phyloP scores from a whole-genome alignment of 2,113 vertebrate genomes.

The Amblyopsis rosae region DNA sequence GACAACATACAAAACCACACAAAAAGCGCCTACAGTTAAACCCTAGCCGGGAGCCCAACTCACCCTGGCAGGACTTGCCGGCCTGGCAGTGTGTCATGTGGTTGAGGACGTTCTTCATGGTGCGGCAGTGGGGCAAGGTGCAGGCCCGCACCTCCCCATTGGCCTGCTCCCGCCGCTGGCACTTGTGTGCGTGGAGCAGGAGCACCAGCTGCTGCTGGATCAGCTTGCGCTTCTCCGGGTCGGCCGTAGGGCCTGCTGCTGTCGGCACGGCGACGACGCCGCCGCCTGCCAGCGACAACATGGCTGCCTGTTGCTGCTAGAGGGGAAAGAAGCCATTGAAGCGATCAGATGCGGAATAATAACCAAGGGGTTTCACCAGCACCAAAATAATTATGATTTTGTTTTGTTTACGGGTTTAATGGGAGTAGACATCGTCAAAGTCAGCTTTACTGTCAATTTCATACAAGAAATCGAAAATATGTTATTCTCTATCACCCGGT shows the following conservation, averaged over 20 bases:
- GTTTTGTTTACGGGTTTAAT: no score
- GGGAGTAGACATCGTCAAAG: no score
- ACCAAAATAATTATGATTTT: no score
- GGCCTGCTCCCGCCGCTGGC: slow-evolving; percentile 95
- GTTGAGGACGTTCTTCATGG: slow-evolving; percentile 99
- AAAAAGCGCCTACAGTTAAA: no score
- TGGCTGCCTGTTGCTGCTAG: slow-evolving; percentile 84
- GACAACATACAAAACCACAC: no score
- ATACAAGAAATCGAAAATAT: no score
- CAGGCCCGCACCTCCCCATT: slow-evolving; percentile 95
- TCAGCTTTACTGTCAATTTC: no score
- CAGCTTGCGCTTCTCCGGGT: slow-evolving; percentile 97
- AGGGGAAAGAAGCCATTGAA: slow-evolving; percentile 36
- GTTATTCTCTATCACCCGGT: no score
- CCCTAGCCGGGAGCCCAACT: slow-evolving; percentile 40
- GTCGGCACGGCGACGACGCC: slow-evolving; percentile 84
- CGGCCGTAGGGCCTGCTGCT: slow-evolving; percentile 89
- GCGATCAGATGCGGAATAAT: no score
- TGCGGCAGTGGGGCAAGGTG: slow-evolving; percentile 92
- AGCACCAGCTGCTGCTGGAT: slow-evolving; percentile 99
- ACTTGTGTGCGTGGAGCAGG: slow-evolving; percentile 98
- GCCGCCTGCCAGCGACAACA: slow-evolving; percentile 76
- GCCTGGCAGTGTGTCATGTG: slow-evolving; percentile 99
- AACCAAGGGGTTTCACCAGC: no score
- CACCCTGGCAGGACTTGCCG: slow-evolving; percentile 98